Conservation (phyloP, 1,140 invertebrate genomes). For the Brachystomella parvula region DNA sequence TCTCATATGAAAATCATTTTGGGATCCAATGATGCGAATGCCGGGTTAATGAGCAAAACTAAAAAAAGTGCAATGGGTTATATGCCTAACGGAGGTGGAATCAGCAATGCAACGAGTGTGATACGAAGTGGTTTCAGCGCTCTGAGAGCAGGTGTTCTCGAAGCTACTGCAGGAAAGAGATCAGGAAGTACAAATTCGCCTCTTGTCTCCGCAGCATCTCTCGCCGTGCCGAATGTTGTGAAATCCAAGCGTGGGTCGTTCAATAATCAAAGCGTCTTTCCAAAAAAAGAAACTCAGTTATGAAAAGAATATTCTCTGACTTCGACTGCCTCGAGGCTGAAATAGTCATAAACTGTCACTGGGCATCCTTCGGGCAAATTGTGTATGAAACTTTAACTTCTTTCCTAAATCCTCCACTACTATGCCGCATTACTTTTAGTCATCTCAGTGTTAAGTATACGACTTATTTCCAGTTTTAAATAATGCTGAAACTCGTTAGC, state of each 20-base stretch:
- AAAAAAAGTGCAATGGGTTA: conserved; percentile 28
- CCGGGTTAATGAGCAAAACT: conserved; percentile 16
- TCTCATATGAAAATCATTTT: conserved; percentile 85
- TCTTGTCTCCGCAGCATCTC: conserved; percentile 34
- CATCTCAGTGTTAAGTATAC: not conserved
- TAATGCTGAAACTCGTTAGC: conserved; percentile 26
- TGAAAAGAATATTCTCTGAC: not conserved
- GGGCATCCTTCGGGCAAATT: not conserved
- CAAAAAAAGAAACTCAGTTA: conserved; percentile 9
- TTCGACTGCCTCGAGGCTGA: not conserved
- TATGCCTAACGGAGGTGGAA: conserved; percentile 28
- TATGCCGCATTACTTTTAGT: not conserved
- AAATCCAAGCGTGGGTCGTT: conserved; percentile 3
- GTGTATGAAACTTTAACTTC: not conserved
- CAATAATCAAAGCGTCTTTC: conserved; percentile 18
- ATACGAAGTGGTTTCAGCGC: conserved; percentile 37
- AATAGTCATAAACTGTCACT: not conserved
- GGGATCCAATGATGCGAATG: conserved; percentile 48
- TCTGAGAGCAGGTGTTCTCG: conserved; percentile 34
- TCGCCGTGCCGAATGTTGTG: conserved; percentile 34
- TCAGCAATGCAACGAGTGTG: conserved; percentile 34
- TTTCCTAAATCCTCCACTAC: not conserved
- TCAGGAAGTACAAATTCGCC: conserved; percentile 25
- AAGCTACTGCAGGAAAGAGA: conserved; percentile 30
- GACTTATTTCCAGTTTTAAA: not conserved